phyloP scores from a whole-genome alignment of 2,888 invertebrate genomes.

The Chalcis sispes region DNA sequence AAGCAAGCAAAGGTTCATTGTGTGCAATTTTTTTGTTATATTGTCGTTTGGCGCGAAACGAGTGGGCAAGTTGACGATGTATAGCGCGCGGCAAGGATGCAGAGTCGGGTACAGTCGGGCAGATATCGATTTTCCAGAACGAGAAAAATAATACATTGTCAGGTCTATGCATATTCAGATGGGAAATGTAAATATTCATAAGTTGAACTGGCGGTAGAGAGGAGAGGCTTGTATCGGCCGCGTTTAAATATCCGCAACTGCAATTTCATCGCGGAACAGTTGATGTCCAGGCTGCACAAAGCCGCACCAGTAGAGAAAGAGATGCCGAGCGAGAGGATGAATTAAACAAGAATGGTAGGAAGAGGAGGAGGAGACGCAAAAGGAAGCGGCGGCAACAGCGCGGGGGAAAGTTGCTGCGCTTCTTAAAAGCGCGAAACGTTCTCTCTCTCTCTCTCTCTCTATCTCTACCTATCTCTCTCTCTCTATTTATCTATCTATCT shows the following conservation, averaged over 20 bases:
- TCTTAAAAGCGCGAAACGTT: constrained; percentile 24
- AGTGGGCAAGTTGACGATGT: constrained; percentile 41
- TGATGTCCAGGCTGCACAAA: constrained; percentile 13
- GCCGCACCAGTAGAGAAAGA: background rate
- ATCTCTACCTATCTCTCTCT: too few species aligned
- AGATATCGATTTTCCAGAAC: constrained; percentile 69
- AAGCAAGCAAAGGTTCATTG: constrained; percentile 48
- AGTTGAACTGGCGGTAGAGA: constrained; percentile 59
- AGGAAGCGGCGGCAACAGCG: background rate
- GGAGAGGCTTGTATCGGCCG: constrained; percentile 16
- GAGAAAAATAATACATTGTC: constrained; percentile 73
- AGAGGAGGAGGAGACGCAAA: background rate
- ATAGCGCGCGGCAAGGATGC: background rate
- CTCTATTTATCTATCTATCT: too few species aligned
- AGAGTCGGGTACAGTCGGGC: constrained; percentile 37
- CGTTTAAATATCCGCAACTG: constrained; percentile 1
- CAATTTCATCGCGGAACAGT: constrained; percentile 41
- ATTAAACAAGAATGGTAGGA: constrained; percentile 1
- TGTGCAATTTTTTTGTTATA: constrained; percentile 30
- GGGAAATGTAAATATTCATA: constrained; percentile 73
- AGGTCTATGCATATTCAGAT: constrained; percentile 60
- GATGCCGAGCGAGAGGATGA: background rate
- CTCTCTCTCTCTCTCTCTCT: too few species aligned
- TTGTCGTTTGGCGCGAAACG: constrained; percentile 49
- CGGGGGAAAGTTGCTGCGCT: constrained; percentile 15